Conservation (phyloP, 1,140 invertebrate genomes). For the Telenomus remus region DNA sequence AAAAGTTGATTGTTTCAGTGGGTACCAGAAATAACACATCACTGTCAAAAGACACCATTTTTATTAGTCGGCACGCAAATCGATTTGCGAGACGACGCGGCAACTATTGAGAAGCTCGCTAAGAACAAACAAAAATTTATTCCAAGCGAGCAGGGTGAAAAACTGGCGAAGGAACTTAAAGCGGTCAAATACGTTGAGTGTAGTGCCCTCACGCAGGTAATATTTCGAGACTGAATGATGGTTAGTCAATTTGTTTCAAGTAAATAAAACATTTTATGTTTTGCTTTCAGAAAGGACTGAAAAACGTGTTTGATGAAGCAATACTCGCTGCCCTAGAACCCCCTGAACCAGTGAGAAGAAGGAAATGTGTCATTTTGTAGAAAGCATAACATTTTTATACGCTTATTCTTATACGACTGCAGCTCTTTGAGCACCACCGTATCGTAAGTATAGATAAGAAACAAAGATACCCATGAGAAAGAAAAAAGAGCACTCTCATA, state of each 20-base stretch:
- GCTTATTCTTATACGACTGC: no score
- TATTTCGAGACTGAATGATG: no score
- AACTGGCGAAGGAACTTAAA: constrained; percentile 98
- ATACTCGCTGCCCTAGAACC: constrained; percentile 98
- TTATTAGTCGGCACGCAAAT: constrained; percentile 98
- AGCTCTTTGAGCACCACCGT: no score
- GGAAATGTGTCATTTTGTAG: constrained; percentile 93
- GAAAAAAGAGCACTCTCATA: no score
- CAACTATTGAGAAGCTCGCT: constrained; percentile 97
- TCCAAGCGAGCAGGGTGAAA: constrained; percentile 95
- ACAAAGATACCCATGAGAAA: no score
- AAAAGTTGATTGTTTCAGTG: constrained; percentile 91
- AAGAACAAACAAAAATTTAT: constrained; percentile 99
- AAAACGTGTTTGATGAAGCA: constrained; percentile 99
- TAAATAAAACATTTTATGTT: no score
- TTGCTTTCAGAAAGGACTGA: constrained; percentile 98
- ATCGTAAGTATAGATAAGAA: no score
- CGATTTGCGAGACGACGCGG: constrained; percentile 96
- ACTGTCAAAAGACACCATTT: constrained; percentile 99
- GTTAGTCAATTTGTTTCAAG: no score
- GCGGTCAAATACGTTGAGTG: constrained; percentile 99
- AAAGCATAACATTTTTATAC: no score
- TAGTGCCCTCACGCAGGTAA: constrained; percentile 98
- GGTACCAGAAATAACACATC: constrained; percentile 99
- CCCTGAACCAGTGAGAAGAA: constrained; percentile 93